Conservation (phyloP, 1,140 invertebrate species). For the Drosophila repleta region DNA sequence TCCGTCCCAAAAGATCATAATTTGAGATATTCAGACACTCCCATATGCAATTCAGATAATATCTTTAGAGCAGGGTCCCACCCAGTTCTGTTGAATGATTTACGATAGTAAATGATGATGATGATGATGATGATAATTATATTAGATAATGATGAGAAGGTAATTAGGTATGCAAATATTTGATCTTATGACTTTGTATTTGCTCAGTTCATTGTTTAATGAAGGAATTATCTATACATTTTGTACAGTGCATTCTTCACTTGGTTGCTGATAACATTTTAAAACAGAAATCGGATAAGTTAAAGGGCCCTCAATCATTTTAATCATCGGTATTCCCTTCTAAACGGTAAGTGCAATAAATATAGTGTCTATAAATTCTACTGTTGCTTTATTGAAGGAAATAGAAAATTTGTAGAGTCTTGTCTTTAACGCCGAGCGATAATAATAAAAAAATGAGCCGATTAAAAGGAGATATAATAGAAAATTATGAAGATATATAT, state of each 20-base stretch:
- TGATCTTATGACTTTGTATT: neutral
- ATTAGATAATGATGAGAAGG: too few species aligned
- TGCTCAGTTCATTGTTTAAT: neutral
- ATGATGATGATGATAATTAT: neutral
- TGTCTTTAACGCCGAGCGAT: too few species aligned
- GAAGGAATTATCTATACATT: neutral
- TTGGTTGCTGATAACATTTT: neutral
- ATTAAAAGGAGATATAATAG: neutral
- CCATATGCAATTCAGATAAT: slow-evolving; percentile 7
- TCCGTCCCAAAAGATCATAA: neutral
- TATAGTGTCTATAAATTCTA: neutral
- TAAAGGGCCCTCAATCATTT: neutral
- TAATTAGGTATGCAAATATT: neutral
- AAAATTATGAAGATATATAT: neutral
- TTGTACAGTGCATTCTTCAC: neutral
- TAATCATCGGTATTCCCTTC: neutral
- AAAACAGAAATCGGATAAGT: neutral
- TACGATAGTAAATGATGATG: neutral
- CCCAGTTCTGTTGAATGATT: neutral
- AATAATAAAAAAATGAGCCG: too few species aligned
- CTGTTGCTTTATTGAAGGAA: neutral
- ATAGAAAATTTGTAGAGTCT: too few species aligned
- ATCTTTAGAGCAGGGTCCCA: neutral
- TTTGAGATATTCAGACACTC: neutral
- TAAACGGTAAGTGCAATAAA: neutral